Evolutionary conservation across 2,113 vertebrate species (phyloP), one percentile per base, ranked within the genome.

Genomic region (Meleagris gallopavo): DNA sequence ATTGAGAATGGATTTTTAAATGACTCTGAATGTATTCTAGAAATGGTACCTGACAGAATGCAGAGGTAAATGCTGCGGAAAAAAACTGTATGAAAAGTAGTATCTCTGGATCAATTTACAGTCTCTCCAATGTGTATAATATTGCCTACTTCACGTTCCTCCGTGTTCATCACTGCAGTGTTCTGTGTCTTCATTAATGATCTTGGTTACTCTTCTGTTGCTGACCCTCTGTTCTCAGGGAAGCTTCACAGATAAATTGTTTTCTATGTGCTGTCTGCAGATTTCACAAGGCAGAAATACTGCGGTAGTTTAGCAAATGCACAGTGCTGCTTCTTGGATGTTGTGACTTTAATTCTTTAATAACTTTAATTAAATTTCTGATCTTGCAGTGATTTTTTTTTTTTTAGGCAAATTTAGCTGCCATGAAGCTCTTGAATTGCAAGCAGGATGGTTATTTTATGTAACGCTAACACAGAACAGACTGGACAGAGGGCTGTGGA

Each of bases 401-500:
- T 72, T 75, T 30, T 75, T 5, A 20, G 36, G 2, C 13, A 21
- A 2, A 0, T 54, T 78, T 34, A 72, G 61, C 48, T 10, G 69
- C 86, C 55, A 5, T 10, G 85, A 13, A 61, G 83, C 85, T 38
- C 78, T 25, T 2, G 6, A 60, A 7, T 25, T 48, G 61, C 4
- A 4, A 6, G 55, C 75, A 50, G 55, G 8, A 46, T 20, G 82
- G 60, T 81, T 38, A 18, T 81, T 96, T 94, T 67, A 41, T 83
- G 82, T 91, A 88, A 54, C 74, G 10, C 66, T 52, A 81, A 69
- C 65, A 25, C 21, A 3, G 43, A 74, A 55, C 79, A 78, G 89
- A 48, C 88, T 83, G 83, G 84, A 79, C 52, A 69, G 78, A 94
- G 78, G 75, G 82, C 62, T n/a, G 65, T 88, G 91, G 91, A 95